Evolutionary conservation across 35 echinoderm and acorn worm genomes (phyloP), one percentile per base, ranked within the genome.

Genomic region (Eucidaris tribuloides): DNA sequence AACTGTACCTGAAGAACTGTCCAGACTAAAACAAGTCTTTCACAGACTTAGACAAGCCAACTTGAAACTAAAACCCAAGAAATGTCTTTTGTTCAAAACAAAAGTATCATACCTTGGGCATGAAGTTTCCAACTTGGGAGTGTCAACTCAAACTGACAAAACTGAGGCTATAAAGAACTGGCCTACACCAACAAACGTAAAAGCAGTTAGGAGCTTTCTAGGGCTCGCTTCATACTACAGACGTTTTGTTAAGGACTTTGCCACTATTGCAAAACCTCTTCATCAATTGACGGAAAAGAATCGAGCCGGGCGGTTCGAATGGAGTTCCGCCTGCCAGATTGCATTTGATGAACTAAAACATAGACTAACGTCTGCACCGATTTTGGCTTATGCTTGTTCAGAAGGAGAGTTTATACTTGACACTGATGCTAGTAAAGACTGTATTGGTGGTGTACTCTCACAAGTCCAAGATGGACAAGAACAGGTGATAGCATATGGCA

Each of bases 241-340:
- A 58, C 52, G 82, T 37, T 85, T 91, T 35, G 48, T 91, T 0
- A 79, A 35, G 5, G 59, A 52, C 17, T 91, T 85, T 85, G 18
- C 57, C 14, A 31, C 54, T 13, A 62, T 91, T 25, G 82, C 89
- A 22, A 91, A 85, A 56, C 89, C 89, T 36, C 57, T 91, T 2
- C 59, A 85, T 27, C 13, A 46, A 65, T 82, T 91, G 2, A 91
- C 89, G 35, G 60, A 91, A 38, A 87, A 92, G 58, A 48, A 62
- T 20, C 14, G 37, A 15, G 7, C 59, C n/a, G n/a, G n/a, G n/a
- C 7, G 31, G 17, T 91, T 85, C 43, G 24, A 15, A 15, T 92
- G 77, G 83, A 66, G 56, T 62, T 44, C 57, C 11, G 40, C 60
- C 1, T 92, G 78, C 52, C 45, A 74, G 45, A 33, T 28, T 23